Evolutionary conservation across 2,888 invertebrate species (phyloP).

Genomic region (Epicampocera succincta): DNA sequence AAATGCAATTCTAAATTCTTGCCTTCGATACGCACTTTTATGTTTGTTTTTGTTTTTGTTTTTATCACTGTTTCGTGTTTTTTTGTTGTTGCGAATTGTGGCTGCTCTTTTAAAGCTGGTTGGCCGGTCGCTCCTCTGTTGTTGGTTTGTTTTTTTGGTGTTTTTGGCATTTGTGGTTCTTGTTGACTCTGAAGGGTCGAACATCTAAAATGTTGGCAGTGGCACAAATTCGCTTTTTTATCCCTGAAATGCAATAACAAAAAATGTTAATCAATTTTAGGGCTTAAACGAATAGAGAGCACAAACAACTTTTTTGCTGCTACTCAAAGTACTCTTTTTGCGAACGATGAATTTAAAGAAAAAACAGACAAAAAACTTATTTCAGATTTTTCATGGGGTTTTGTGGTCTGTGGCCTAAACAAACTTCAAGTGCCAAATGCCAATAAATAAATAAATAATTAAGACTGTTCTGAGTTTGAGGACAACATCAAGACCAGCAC

Average conservation of each 20-base stretch:
- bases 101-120: conserved; percentile 31
- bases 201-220: conserved; percentile 39
- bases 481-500: too few species aligned
- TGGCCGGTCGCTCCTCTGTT: background rate
- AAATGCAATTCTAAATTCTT: conserved; percentile 41
- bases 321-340: background rate
- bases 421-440: too few species aligned
- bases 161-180: conserved; percentile 5
- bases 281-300: background rate
- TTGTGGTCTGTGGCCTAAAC: too few species aligned
- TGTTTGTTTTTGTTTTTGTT: too few species aligned
- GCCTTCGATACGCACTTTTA: conserved; percentile 34
- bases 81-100: conserved; percentile 1
- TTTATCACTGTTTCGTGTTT: too few species aligned
- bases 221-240: conserved; percentile 31
- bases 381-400: too few species aligned
- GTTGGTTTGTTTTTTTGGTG: background rate
- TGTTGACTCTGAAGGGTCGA: conserved; percentile 36
- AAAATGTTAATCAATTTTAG: conserved; percentile 32
- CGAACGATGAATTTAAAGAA: too few species aligned
- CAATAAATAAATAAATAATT: too few species aligned
- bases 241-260: conserved; percentile 25
- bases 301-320: conserved; percentile 10
- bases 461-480: too few species aligned
- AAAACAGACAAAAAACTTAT: too few species aligned